Base-by-base conservation (phyloP, 2,797 vertebrate species). In the Acrossocheilus fasciatus region DNA sequence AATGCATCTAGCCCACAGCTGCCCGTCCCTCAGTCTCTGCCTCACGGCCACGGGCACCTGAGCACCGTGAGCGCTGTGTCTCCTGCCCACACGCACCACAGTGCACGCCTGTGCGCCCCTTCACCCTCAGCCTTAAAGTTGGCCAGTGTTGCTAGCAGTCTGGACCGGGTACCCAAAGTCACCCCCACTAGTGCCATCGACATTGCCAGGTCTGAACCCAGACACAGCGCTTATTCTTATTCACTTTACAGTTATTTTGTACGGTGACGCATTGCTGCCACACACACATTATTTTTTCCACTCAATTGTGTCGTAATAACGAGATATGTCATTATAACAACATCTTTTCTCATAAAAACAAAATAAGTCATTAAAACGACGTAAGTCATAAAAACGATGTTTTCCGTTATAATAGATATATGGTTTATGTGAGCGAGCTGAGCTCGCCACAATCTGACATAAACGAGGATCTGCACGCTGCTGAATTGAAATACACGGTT, bases 71-170 rank as follows among this genome's bases (percentile, higher is more conserved):
- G 96, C 36, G 97, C 97, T 81, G 95, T 98, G 90, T 97, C 96
- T 87, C 97, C 97, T 1, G 96, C 97, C 94, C 96, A 97, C 91
- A 96, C 96, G 54, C 96, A 96, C 91, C 97, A 97, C 94, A 94
- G 94, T 64, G 94, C 96, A 94, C 95, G 96, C 92, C 96, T 95
- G 95, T 97, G 96, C 82, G 96, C 96, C 83, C 96, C 97, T 66
- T 96, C 96, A 91, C 96, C 96, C 88, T 97, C 97, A 90, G 96
- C 97, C 96, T 97, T 98, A 97, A 98, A 97, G 95, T 96, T 98
- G 47, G 97, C 97, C 95, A 96, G 96, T 81, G 95, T 97, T 82
- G 97, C 97, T 94, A 95, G 96, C 95, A 96, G 95, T 92, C 96
- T 97, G 93, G 96, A 98, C 93, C 95, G 96, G 88, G 96, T 97